phyloP scores from a whole-genome alignment of 1,140 invertebrate genomes.

The Zaprionus ornatus region DNA sequence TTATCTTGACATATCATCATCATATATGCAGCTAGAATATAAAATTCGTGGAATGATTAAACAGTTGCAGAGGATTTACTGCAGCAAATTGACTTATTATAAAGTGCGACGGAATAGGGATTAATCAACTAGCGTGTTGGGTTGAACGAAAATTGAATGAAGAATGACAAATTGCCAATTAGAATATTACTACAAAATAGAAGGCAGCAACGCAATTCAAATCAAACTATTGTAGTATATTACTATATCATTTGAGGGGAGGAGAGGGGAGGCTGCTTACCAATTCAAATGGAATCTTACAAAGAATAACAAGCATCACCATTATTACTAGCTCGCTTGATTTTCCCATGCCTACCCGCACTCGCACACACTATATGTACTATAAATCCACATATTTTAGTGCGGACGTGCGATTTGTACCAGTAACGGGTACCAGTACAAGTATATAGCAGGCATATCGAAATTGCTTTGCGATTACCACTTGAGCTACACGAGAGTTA shows the following conservation, averaged over 20 bases:
- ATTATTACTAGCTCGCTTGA: not conserved
- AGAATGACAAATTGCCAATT: not conserved
- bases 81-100: no score
- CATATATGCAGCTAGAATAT: not conserved
- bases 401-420: constrained; percentile 14
- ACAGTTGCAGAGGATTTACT: no score
- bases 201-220: no score
- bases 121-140: not conserved
- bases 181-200: not conserved
- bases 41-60: no score
- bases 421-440: not conserved
- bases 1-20: not conserved
- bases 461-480: constrained; percentile 22
- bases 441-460: constrained; percentile 17
- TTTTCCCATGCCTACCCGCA: not conserved
- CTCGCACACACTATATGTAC: not conserved
- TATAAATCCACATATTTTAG: not conserved
- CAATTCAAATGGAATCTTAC: not conserved
- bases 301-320: not conserved
- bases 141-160: not conserved
- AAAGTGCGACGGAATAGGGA: not conserved
- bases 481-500: constrained; percentile 17
- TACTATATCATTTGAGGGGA: no score
- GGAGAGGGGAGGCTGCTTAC: not conserved
- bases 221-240: no score